Percentiles rank a stretch among this genome's conserved stretches.
Evolutionary conservation across 2,797 vertebrate genomes (phyloP).

Genomic region (Parambassis ranga): DNA sequence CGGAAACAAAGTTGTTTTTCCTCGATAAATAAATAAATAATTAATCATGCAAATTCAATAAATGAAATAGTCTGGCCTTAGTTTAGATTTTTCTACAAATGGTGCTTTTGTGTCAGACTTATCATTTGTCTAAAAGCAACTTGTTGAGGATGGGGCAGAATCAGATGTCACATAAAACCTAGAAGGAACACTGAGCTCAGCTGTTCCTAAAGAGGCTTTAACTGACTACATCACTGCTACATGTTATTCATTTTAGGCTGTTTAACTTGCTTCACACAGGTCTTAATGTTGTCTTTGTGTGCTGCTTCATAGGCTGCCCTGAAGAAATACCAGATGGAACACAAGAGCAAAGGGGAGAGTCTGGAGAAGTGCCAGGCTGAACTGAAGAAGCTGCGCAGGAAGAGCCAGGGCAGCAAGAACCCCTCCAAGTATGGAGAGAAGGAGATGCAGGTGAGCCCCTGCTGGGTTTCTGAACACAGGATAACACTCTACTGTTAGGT

Average conservation of each 20-base stretch:
- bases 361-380: constrained; percentile 96
- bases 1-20: constrained; percentile 57
- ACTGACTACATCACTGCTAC: too few species aligned
- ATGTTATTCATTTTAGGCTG: neutral
- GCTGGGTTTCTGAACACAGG: neutral
- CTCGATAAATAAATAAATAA: constrained; percentile 48
- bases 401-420: constrained; percentile 98
- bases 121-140: too few species aligned
- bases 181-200: neutral
- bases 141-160: too few species aligned
- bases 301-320: constrained; percentile 86
- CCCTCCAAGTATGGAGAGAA: constrained; percentile 97
- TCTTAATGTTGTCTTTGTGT: constrained; percentile 7
- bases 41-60: constrained; percentile 49
- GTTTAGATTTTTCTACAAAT: constrained; percentile 2
- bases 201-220: too few species aligned
- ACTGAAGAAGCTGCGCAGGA: constrained; percentile 96
- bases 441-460: constrained; percentile 91
- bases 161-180: constrained; percentile 16
- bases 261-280: constrained; percentile 15
- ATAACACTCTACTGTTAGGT: neutral
- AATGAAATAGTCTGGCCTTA: constrained; percentile 30
- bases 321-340: constrained; percentile 97
- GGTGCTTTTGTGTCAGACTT: too few species aligned
- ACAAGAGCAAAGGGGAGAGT: constrained; percentile 92